A percentile compares a stretch with the other conserved stretches of the same genome.
Evolutionary conservation across 1,140 invertebrate genomes (phyloP).

Genomic region (Philotrypesis tridentata): DNA sequence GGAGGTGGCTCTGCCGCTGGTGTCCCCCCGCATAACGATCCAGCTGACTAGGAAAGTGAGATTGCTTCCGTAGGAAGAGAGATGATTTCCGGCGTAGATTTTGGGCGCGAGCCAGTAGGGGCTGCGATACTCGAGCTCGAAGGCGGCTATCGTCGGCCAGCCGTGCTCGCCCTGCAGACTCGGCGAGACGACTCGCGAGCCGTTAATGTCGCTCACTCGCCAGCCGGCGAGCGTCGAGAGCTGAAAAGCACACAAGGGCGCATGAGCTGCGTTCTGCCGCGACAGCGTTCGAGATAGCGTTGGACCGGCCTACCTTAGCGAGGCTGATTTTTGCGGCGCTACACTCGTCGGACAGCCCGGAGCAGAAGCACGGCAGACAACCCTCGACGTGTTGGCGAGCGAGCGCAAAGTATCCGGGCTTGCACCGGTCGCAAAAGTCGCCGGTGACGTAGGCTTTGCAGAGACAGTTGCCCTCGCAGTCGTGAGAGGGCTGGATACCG

Average conservation of each 20-base stretch:
- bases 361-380: conserved; percentile 94
- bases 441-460: conserved; percentile 92
- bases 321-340: conserved; percentile 76
- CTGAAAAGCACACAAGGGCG: conserved; percentile 68
- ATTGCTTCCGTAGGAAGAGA: conserved; percentile 89
- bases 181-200: conserved; percentile 72
- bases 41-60: conserved; percentile 87
- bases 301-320: conserved; percentile 73
- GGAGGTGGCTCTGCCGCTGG: conserved; percentile 87
- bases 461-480: conserved; percentile 87
- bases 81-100: conserved; percentile 82
- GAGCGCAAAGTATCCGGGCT: conserved; percentile 88
- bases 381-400: conserved; percentile 84
- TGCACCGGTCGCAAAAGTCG: conserved; percentile 86
- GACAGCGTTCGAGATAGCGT: background rate
- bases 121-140: conserved; percentile 82
- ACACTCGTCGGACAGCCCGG: conserved; percentile 86
- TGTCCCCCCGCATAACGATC: conserved; percentile 90
- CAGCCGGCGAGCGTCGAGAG: conserved; percentile 78
- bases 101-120: conserved; percentile 93
- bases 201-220: conserved; percentile 78
- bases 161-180: conserved; percentile 74
- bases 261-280: background rate
- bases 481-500: conserved; percentile 79
- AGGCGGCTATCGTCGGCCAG: conserved; percentile 77